A percentile compares a stretch with the other conserved stretches of the same genome.
Conservation (phyloP, 2,113 vertebrate genomes). For the Sitta europaea region DNA sequence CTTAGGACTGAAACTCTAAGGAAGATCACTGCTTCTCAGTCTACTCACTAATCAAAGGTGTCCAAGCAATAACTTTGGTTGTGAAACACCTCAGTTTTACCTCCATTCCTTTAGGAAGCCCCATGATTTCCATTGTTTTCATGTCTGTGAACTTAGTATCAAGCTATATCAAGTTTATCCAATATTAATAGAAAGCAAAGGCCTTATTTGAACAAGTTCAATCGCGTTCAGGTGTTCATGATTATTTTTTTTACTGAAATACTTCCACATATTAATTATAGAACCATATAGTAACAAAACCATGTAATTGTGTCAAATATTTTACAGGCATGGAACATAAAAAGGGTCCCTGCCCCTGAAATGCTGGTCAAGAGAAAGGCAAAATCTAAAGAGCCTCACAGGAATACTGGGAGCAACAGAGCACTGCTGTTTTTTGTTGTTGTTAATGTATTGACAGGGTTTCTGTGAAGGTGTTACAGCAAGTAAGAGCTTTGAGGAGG, state of each 20-base stretch:
- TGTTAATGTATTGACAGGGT: not conserved
- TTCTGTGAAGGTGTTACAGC: not conserved
- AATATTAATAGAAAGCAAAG: not conserved
- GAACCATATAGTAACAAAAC: no score
- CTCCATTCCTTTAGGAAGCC: not conserved
- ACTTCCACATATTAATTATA: not conserved
- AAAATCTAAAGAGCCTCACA: not conserved
- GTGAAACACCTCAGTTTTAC: not conserved
- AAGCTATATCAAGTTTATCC: not conserved
- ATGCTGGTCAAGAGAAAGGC: not conserved
- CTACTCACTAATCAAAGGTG: not conserved
- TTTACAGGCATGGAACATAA: not conserved
- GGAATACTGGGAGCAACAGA: not conserved
- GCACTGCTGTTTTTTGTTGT: not conserved
- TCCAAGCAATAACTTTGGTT: not conserved
- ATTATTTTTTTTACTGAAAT: not conserved
- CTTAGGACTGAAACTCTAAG: not conserved
- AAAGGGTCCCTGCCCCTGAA: accelerated
- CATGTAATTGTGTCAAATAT: not conserved
- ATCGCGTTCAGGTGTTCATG: not conserved
- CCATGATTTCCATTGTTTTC: not conserved
- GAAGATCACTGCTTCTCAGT: not conserved
- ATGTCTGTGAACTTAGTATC: not conserved
- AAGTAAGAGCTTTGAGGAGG: not conserved
- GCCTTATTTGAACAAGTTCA: not conserved